Conservation (phyloP, 92 coral and sea anemone species). For the Siderastrea radians region DNA sequence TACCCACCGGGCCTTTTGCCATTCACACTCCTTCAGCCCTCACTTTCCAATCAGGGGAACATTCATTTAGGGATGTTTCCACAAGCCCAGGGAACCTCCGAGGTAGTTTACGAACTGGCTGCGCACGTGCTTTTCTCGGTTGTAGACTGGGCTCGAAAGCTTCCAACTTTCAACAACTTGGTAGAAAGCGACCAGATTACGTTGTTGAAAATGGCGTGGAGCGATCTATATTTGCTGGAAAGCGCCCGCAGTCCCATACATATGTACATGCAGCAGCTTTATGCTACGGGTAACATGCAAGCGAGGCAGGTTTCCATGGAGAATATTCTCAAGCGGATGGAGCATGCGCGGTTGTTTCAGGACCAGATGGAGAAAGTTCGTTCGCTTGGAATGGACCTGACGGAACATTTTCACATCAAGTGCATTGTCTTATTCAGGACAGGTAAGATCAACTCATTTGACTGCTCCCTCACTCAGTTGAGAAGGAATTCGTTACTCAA, state of each 20-base stretch:
- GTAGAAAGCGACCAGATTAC: slow-evolving; percentile 83
- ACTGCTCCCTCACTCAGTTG: not conserved
- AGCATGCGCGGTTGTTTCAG: slow-evolving; percentile 85
- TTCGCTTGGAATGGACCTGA: slow-evolving; percentile 86
- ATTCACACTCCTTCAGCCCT: slow-evolving; percentile 77
- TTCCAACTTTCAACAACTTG: slow-evolving; percentile 78
- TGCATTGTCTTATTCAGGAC: slow-evolving; percentile 90
- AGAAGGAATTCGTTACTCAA: too few relatives aligned
- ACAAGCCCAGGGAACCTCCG: slow-evolving; percentile 71
- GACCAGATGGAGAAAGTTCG: slow-evolving; percentile 89
- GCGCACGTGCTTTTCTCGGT: slow-evolving; percentile 92
- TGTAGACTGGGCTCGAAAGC: slow-evolving; percentile 94
- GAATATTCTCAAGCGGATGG: slow-evolving; percentile 86
- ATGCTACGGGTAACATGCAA: slow-evolving; percentile 84
- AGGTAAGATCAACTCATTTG: slow-evolving; percentile 50
- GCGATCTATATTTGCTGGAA: slow-evolving; percentile 85
- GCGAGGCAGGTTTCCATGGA: slow-evolving; percentile 87
- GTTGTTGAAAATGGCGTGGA: slow-evolving; percentile 86
- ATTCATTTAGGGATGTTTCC: slow-evolving; percentile 79
- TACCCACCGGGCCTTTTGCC: slow-evolving; percentile 82
- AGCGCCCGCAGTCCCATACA: slow-evolving; percentile 90
- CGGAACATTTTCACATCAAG: slow-evolving; percentile 91
- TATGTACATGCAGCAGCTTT: slow-evolving; percentile 87
- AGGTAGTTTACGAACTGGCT: slow-evolving; percentile 89
- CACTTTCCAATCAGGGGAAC: slow-evolving; percentile 61